These are phyloP conservation scores for Pangasius larnaudii DNA, from an alignment of 2,797 vertebrate species.

Conservation along the genomic window DNA sequence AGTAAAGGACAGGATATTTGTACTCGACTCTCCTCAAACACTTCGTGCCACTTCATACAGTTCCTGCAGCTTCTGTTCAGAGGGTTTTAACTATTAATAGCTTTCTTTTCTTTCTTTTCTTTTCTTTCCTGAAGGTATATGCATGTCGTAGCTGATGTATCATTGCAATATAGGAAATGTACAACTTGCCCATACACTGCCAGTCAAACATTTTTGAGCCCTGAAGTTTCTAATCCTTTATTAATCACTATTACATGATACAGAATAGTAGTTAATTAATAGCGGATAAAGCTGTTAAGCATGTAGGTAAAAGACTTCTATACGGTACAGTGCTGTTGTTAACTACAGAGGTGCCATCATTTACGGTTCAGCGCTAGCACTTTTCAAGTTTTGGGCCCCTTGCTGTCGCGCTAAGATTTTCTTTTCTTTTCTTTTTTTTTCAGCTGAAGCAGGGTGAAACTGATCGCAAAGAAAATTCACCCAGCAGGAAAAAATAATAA, in stretches of 20 bases:
- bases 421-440: background rate
- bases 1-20: background rate
- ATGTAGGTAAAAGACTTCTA: background rate
- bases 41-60: background rate
- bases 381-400: too few relatives aligned
- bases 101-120: background rate
- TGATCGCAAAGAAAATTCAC: too few relatives aligned
- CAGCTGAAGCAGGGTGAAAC: background rate
- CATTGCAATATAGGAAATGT: background rate
- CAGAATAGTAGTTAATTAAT: background rate
- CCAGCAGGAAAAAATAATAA: too few relatives aligned
- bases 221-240: background rate
- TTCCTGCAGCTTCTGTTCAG: background rate
- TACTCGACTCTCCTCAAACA: background rate
- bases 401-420: too few relatives aligned
- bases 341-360: background rate
- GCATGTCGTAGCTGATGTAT: background rate
- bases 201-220: background rate
- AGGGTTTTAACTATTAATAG: background rate
- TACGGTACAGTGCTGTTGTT: background rate
- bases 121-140: too few relatives aligned
- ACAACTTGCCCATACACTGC: background rate
- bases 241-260: background rate
- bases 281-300: background rate
- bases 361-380: too few relatives aligned